A percentile compares a stretch with the other conserved stretches of the same genome.
These are phyloP conservation scores for Oreortyx pictus DNA, from an alignment of 2,797 vertebrate genomes.

Conservation along the genomic window DNA sequence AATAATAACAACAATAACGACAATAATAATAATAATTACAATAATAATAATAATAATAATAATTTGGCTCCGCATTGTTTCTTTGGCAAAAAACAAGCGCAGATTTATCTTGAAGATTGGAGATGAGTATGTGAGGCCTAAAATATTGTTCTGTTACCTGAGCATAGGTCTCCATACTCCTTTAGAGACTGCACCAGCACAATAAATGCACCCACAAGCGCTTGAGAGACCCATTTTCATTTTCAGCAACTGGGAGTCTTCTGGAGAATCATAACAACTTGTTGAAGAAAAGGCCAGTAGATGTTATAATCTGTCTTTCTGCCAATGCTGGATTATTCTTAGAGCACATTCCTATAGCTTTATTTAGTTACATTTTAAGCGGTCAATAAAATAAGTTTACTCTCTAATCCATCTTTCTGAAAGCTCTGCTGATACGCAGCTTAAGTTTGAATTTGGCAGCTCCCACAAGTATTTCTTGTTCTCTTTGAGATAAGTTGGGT, in stretches of 20 bases:
- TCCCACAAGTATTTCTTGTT: not conserved
- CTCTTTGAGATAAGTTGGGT: not conserved
- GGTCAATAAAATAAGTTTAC: not conserved
- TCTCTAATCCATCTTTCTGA: not conserved
- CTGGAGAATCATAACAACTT: not conserved
- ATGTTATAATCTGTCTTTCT: not conserved
- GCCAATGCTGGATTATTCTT: conserved; percentile 11
- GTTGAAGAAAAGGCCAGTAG: not conserved
- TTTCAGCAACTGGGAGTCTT: not conserved
- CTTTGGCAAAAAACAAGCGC: not conserved
- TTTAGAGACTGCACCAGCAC: not conserved
- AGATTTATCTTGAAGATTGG: not conserved
- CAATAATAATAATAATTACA: no score
- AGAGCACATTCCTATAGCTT: not conserved
- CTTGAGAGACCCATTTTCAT: not conserved
- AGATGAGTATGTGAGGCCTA: accelerated
- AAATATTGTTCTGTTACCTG: not conserved
- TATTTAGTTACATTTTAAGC: conserved; percentile 10
- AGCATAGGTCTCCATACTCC: not conserved
- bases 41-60: no score
- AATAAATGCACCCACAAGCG: not conserved
- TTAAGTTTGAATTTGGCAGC: not conserved
- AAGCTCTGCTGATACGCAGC: not conserved
- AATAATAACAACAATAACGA: no score
- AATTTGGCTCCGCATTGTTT: not conserved